These are phyloP conservation scores for Rhinogobio ventralis DNA, from an alignment of 2,797 vertebrate genomes.

Conservation along the genomic window DNA sequence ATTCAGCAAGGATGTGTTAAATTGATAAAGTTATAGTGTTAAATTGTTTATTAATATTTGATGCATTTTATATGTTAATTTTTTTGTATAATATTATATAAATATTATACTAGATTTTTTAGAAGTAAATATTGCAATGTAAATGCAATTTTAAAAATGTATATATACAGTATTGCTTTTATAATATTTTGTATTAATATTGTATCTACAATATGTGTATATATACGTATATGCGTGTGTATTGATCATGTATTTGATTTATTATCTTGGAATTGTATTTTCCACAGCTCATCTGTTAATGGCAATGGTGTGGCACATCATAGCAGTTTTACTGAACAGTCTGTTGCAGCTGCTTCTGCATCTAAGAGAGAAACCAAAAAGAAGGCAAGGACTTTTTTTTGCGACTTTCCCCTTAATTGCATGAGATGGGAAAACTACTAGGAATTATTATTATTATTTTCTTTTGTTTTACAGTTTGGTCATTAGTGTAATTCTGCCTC, in stretches of 20 bases:
- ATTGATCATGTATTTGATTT: background rate
- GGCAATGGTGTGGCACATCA: conserved; percentile 70
- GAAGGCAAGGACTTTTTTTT: conserved; percentile 68
- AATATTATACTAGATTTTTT: too few species aligned
- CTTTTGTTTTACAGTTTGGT: background rate
- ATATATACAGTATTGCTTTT: too few species aligned
- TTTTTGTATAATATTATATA: too few species aligned
- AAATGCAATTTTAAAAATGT: too few species aligned
- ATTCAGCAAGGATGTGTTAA: too few species aligned
- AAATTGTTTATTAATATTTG: too few species aligned
- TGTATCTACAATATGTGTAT: too few species aligned
- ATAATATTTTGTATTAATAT: too few species aligned
- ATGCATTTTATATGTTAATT: too few species aligned
- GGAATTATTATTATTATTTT: background rate
- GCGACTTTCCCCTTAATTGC: background rate
- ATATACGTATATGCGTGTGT: background rate
- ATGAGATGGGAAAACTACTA: background rate
- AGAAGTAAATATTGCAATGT: too few species aligned
- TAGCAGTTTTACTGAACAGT: conserved; percentile 62
- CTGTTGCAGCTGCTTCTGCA: conserved; percentile 32
- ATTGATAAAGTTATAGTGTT: too few species aligned
- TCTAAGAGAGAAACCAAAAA: conserved; percentile 73
- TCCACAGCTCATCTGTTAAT: conserved; percentile 72
- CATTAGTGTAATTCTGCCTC: background rate
- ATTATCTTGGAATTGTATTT: background rate